phyloP scores from a whole-genome alignment of 2,113 vertebrate genomes.

The Narcine bancroftii region DNA sequence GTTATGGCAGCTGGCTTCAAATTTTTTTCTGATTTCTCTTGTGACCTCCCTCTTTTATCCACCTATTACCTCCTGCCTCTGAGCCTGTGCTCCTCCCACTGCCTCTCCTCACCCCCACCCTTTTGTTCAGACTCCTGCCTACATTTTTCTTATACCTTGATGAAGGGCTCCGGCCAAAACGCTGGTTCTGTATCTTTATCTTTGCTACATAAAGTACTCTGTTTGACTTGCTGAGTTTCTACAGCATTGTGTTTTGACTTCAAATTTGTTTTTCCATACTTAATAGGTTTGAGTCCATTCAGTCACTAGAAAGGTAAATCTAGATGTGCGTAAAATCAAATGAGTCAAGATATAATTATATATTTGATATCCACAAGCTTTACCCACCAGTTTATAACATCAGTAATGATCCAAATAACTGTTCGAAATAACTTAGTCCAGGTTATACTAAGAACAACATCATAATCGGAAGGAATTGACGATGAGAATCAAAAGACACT shows the following conservation, averaged over 20 bases:
- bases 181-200: too few relatives aligned
- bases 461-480: neutral
- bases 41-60: too few relatives aligned
- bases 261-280: neutral
- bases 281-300: neutral
- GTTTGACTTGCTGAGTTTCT: too few relatives aligned
- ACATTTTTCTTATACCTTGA: too few relatives aligned
- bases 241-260: too few relatives aligned
- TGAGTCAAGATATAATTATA: conserved; percentile 7
- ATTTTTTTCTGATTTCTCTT: too few relatives aligned
- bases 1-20: neutral
- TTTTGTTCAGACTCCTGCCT: too few relatives aligned
- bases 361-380: neutral
- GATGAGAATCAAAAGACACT: neutral
- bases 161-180: too few relatives aligned
- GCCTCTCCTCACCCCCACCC: too few relatives aligned
- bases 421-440: neutral
- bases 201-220: too few relatives aligned
- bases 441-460: neutral
- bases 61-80: too few relatives aligned
- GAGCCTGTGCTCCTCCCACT: too few relatives aligned
- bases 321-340: neutral
- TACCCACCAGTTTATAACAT: neutral
- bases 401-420: neutral
- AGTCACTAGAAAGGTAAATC: neutral